phyloP scores from a whole-genome alignment of 2,888 invertebrate genomes.

The Callimorpha dominula region DNA sequence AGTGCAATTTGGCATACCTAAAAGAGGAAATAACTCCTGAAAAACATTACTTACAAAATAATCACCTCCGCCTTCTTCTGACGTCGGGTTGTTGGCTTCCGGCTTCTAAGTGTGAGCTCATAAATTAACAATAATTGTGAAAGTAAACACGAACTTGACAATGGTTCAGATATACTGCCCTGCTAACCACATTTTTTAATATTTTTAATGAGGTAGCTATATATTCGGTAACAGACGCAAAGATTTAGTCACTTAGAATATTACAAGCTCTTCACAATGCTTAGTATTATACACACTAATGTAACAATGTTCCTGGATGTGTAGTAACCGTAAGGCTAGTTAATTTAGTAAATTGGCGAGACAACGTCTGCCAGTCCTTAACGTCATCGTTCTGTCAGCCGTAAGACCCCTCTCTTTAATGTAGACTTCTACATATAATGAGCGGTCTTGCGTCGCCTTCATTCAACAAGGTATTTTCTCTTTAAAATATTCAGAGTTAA shows the following conservation, averaged over 20 bases:
- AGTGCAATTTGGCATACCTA: too few species aligned
- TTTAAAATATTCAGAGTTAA: neutral
- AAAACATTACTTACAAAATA: too few species aligned
- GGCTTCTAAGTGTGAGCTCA: too few species aligned
- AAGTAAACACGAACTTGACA: too few species aligned
- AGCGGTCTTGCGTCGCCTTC: neutral
- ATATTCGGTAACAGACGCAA: neutral
- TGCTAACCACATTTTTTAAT: too few species aligned
- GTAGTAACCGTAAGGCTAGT: neutral
- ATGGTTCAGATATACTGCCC: too few species aligned
- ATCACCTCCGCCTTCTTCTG: too few species aligned
- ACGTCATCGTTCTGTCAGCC: constrained; percentile 10
- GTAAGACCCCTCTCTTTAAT: constrained; percentile 15
- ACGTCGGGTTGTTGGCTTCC: neutral
- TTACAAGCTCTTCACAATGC: neutral
- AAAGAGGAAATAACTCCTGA: too few species aligned
- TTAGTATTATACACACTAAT: neutral
- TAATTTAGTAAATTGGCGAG: neutral
- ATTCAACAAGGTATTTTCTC: neutral
- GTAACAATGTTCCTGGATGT: neutral
- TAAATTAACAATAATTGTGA: too few species aligned
- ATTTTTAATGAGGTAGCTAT: neutral
- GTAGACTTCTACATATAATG: neutral
- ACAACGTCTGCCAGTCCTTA: constrained; percentile 1
- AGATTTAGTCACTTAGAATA: neutral